Evolutionary conservation across 1,140 invertebrate species (phyloP).

Genomic region (Cotesia chilonis): DNA sequence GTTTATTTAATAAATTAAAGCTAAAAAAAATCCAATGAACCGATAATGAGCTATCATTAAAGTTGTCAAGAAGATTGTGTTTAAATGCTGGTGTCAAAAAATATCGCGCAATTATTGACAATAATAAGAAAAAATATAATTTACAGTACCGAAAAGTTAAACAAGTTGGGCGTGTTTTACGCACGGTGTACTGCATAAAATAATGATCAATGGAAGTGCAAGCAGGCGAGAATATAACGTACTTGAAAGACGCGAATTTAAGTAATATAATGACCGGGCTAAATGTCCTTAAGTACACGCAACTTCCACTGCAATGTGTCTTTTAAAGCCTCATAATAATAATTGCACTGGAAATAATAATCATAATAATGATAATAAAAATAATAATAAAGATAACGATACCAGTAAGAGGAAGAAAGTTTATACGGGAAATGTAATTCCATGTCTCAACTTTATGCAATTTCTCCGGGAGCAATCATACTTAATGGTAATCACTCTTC

Average conservation of each 20-base stretch:
- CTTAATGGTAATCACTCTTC: no score
- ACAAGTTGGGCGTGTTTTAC: no score
- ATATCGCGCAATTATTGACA: neutral
- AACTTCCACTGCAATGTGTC: conserved; percentile 1
- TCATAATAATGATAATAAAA: no score
- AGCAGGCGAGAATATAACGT: conserved; percentile 8
- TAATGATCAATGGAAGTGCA: no score
- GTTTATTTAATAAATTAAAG: no score
- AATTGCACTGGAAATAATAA: neutral
- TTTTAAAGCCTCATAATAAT: neutral
- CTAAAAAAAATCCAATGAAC: no score
- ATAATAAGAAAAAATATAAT: no score
- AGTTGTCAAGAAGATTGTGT: neutral
- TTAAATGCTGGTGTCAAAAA: neutral
- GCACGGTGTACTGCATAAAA: no score
- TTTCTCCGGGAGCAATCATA: conserved; percentile 9
- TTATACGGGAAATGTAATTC: conserved; percentile 36
- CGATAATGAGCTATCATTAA: conserved; percentile 9
- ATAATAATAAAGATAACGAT: neutral
- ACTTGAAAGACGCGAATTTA: conserved; percentile 21
- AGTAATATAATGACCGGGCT: conserved; percentile 27
- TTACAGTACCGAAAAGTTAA: no score
- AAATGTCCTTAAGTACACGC: conserved; percentile 29
- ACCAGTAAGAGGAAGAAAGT: conserved; percentile 19
- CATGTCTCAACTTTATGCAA: neutral